A percentile compares a stretch with the other conserved stretches of the same genome.
Evolutionary conservation across 2,113 vertebrate species (phyloP).

Genomic region (Lagenorhynchus albirostris): DNA sequence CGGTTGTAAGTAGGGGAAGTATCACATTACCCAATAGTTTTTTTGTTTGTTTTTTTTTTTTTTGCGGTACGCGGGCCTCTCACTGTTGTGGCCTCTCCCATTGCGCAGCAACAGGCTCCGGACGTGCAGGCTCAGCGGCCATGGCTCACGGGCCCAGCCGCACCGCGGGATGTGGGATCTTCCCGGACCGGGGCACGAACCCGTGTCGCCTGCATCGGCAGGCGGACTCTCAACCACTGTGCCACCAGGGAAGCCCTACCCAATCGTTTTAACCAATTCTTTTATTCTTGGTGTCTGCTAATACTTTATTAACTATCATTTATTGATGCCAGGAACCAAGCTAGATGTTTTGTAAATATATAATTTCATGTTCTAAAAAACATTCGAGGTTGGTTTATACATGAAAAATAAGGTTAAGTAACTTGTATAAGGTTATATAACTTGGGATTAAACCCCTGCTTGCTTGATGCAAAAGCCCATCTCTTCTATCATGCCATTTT

Average conservation of each 20-base stretch:
- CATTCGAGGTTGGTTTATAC: background rate
- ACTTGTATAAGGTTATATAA: background rate
- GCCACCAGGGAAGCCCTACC: no score
- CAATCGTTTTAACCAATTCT: background rate
- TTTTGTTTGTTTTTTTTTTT: background rate
- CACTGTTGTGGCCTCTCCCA: no score
- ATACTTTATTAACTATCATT: background rate
- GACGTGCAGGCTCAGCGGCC: no score
- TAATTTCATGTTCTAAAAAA: background rate
- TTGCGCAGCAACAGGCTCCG: no score
- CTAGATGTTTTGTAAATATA: background rate
- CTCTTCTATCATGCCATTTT: background rate
- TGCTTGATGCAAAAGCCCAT: background rate
- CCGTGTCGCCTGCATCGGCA: no score
- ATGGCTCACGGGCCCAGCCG: no score
- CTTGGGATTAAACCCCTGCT: background rate
- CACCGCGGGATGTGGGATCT: fast-evolving
- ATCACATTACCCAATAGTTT: background rate
- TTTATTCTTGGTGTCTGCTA: background rate
- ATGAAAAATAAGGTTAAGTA: background rate
- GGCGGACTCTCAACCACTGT: no score
- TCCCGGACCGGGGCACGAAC: no score
- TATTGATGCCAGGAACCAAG: background rate
- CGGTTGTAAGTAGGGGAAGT: background rate
- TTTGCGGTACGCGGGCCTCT: no score